Evolutionary conservation across 2,797 vertebrate genomes (phyloP), one percentile per base, ranked within the genome.

Genomic region (Peromyscus attwateri): DNA sequence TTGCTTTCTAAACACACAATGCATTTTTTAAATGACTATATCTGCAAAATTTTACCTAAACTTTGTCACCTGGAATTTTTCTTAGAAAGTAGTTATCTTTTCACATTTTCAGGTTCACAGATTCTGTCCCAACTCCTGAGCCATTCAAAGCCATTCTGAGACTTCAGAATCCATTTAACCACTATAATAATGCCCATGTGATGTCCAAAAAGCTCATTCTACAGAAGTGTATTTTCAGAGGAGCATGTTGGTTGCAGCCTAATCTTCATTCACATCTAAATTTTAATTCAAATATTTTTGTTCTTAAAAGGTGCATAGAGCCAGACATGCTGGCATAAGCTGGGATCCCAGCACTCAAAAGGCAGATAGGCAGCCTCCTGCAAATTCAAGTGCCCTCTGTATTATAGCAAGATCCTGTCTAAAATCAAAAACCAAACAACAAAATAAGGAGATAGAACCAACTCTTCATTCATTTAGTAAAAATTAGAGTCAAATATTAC

Each of bases 201-300:
- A 87, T 76, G 40, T 57, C 17, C 49, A 23, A 81, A 21, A 92
- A 31, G 16, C 87, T 97, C 84, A 64, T 34, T 87, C 14, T 60
- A 85, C 21, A 73, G 37, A 88, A 62, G 49, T 57, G 4, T 34
- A 68, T 55, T 93, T 96, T 90, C 31, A 87, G 76, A 57, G 14
- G 27, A 66, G 5, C 2, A 9, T 93, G 52, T 75, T 55, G 43
- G 29, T 19, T 93, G 64, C 6, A 91, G 10, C 4, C 10, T n/a
- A 57, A 11, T 83, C 21, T 55, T 83, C 25, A 95, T 37, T 70
- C 11, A 87, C 19, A 77, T 88, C 21, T 92, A 57, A 84, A 37
- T 87, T 91, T 75, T 79, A 93, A 79, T 75, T 87, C 3, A 90
- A 88, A 3, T 27, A 46, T n/a, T 92, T 97, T 87, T 91, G 37